Conservation (phyloP, 2,113 vertebrate genomes). For the Mionectes macconnelli region DNA sequence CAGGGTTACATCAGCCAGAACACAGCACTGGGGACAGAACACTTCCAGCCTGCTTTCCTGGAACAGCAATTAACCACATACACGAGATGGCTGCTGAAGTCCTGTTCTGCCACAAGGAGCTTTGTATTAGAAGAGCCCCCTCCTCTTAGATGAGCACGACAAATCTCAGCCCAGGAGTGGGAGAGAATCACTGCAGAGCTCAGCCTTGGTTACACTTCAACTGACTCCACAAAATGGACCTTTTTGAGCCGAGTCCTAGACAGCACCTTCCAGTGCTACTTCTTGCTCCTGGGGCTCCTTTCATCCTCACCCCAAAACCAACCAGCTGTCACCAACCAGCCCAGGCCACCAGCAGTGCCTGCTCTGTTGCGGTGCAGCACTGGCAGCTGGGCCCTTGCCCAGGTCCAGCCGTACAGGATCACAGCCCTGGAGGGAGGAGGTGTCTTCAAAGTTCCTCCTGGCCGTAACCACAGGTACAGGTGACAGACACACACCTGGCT, state of each 20-base stretch:
- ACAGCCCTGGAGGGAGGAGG: not conserved
- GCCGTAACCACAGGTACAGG: fast-evolving
- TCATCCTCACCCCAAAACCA: not conserved
- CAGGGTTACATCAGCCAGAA: not conserved
- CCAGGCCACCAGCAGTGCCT: not conserved
- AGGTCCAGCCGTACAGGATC: fast-evolving
- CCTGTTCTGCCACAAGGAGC: not conserved
- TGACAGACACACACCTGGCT: not conserved
- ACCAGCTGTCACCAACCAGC: not conserved
- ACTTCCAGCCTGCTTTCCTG: not conserved
- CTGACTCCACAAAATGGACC: not conserved
- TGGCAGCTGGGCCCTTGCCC: not conserved
- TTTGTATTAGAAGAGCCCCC: not conserved
- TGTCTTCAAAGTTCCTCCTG: not conserved
- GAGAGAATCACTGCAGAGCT: not conserved
- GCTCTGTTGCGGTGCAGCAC: not conserved
- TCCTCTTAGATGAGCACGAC: not conserved
- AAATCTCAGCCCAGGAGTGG: not conserved
- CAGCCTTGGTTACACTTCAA: not conserved
- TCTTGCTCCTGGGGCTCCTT: no score
- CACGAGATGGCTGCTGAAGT: not conserved
- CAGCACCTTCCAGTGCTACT: not conserved
- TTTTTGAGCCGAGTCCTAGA: not conserved
- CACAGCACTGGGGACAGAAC: not conserved
- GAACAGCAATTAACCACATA: not conserved